phyloP scores from a whole-genome alignment of 2,797 vertebrate genomes.

The Perodicticus potto region DNA sequence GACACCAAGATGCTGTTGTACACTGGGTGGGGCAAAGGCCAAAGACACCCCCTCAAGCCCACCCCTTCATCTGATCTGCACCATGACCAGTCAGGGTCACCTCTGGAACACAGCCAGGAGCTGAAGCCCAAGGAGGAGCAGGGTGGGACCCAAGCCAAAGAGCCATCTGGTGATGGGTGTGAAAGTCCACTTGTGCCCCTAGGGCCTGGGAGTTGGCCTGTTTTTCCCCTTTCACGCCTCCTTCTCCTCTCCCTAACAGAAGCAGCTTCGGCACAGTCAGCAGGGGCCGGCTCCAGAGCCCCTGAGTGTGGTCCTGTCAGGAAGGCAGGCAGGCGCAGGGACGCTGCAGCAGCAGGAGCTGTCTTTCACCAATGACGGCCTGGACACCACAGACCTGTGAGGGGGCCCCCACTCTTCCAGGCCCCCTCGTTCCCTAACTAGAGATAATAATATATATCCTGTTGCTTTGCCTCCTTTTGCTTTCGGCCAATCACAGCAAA shows the following conservation, averaged over 20 bases:
- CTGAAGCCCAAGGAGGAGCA: background rate
- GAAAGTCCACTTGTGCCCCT: too few species aligned
- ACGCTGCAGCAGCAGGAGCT: slow-evolving; percentile 28
- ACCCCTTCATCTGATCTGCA: background rate
- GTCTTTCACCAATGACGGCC: slow-evolving; percentile 85
- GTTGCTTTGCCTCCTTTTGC: background rate
- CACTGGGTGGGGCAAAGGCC: background rate
- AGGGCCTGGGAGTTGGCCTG: background rate
- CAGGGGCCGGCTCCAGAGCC: slow-evolving; percentile 80
- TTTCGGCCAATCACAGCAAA: slow-evolving; percentile 39
- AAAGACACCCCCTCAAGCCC: background rate
- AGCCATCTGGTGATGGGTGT: background rate
- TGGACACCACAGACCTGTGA: slow-evolving; percentile 93
- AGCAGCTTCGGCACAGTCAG: background rate
- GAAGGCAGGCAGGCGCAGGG: background rate
- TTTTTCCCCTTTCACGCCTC: background rate
- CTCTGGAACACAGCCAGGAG: background rate
- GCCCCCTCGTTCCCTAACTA: background rate
- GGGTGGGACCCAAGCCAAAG: background rate
- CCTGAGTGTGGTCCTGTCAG: slow-evolving; percentile 89
- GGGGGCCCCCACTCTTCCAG: background rate
- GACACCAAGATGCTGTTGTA: background rate
- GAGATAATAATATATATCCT: slow-evolving; percentile 35
- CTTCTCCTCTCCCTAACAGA: slow-evolving; percentile 28
- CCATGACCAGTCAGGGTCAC: background rate